These are phyloP conservation scores for Agrenia bidenticulata DNA, from an alignment of 2,888 invertebrate genomes.

Conservation along the genomic window DNA sequence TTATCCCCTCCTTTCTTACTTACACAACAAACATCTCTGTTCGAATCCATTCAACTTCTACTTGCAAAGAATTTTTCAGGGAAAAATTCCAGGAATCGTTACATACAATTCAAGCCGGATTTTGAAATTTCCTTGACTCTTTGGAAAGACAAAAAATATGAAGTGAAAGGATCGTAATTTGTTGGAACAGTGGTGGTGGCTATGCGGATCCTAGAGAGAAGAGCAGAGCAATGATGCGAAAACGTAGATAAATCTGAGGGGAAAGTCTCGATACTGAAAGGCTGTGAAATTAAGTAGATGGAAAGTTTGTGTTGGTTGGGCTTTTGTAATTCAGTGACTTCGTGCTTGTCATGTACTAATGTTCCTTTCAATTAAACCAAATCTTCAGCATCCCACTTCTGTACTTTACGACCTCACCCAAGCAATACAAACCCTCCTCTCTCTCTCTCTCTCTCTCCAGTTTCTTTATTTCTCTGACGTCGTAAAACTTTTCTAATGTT, in stretches of 20 bases:
- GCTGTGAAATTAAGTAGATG: slow-evolving; percentile 46
- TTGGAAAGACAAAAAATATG: no score
- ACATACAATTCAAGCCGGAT: no score
- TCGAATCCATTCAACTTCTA: no score
- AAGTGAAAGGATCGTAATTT: no score
- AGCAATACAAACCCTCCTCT: background rate
- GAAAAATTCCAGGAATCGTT: no score
- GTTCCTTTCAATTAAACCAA: slow-evolving; percentile 49
- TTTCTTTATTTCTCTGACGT: slow-evolving; percentile 19
- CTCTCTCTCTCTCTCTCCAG: slow-evolving; percentile 11
- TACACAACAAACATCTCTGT: no score
- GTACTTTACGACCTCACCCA: slow-evolving; percentile 23
- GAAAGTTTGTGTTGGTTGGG: slow-evolving; percentile 47
- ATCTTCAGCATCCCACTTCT: slow-evolving; percentile 37
- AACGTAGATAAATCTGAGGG: slow-evolving; percentile 50
- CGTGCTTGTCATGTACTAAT: slow-evolving; percentile 47
- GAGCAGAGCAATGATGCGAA: slow-evolving; percentile 49
- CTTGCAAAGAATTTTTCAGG: no score
- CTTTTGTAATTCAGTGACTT: slow-evolving; percentile 44
- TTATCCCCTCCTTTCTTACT: no score
- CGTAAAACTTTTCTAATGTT: slow-evolving; percentile 17
- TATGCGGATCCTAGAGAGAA: no score
- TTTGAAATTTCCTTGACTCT: no score
- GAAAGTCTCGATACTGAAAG: slow-evolving; percentile 49
- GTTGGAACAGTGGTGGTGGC: no score